A percentile compares a stretch with the other conserved stretches of the same genome.
phyloP scores from a whole-genome alignment of 2,888 invertebrate genomes.

The Ormia ochracea region DNA sequence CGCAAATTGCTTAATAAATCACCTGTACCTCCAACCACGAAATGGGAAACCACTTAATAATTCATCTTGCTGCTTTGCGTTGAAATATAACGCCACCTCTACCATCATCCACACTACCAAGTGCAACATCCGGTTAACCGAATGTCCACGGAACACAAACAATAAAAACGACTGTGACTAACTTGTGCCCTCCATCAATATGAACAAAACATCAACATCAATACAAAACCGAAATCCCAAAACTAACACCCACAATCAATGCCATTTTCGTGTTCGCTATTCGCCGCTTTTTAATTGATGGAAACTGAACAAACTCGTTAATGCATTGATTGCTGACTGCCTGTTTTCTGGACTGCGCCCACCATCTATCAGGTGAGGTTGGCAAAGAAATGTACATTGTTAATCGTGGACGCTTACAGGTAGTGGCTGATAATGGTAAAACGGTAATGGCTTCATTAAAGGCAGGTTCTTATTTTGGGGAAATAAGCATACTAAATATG shows the following conservation, averaged over 20 bases:
- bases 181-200: neutral
- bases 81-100: slow-evolving; percentile 28
- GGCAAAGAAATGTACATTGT: slow-evolving; percentile 99
- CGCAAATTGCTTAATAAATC: slow-evolving; percentile 60
- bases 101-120: neutral
- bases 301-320: slow-evolving; percentile 27
- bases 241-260: slow-evolving; percentile 2
- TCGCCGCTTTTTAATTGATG: slow-evolving; percentile 26
- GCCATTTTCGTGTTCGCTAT: neutral
- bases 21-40: slow-evolving; percentile 55
- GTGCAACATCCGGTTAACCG: slow-evolving; percentile 37
- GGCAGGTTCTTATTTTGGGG: slow-evolving; percentile 99
- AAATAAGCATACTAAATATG: slow-evolving; percentile 99
- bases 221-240: neutral
- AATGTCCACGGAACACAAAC: slow-evolving; percentile 13
- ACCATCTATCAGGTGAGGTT: slow-evolving; percentile 88
- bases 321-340: neutral
- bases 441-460: slow-evolving; percentile 97
- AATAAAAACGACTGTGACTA: slow-evolving; percentile 10
- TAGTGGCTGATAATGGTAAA: slow-evolving; percentile 95
- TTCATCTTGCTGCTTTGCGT: slow-evolving; percentile 55
- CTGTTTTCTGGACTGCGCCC: neutral
- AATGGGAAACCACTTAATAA: slow-evolving; percentile 60
- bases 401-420: slow-evolving; percentile 95
- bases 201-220: slow-evolving; percentile 1